Base-by-base conservation (phyloP, 2,797 vertebrate species). In the Anolis apletophallus region DNA sequence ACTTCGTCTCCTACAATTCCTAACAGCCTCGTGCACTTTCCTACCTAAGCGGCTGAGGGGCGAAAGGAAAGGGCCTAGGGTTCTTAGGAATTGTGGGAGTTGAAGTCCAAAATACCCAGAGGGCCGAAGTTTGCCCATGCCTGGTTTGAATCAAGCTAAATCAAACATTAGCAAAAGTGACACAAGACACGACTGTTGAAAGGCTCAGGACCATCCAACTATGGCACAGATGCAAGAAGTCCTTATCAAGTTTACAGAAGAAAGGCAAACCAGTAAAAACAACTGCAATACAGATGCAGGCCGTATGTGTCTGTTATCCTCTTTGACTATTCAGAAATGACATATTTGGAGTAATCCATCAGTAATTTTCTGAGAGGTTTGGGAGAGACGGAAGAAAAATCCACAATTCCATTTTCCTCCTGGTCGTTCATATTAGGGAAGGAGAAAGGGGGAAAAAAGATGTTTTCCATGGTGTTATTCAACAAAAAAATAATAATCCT, bases 331-430 rank as follows among this genome's bases (percentile, higher is more conserved):
- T 64, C 79, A 76, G 71, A 81, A 91, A 89, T 50, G 80, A 86
- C 81, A 87, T 89, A 46, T 81, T 21, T 73, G 61, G 26, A 64
- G 61, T 64, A 29, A 29, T 64, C 64, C 87, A 90, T 87, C 91
- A 93, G 92, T 88, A 91, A 90, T 91, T 91, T 92, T 88, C 88
- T 5, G 50, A 19, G 19, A 84, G 88, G 17, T 6, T 54, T 21
- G 29, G 67, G 34, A 14, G 1, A 88, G 91, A 89, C 84, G 59
- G 88, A 89, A 89, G 81, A 91, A 81, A 59, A 83, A 90, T 88
- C 90, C 89, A 90, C 91, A 89, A 92, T 91, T 89, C 89, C 85
- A 90, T 91, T 92, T 87, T 86, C 91, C 86, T 92, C 87, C 5
- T 0, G 1, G n/a, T 88, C 88, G 84, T 74, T 54, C 36, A 88